Evolutionary conservation across 2,888 invertebrate species (phyloP), one percentile per base, ranked within the genome.

Genomic region (Psylliodes chrysocephalus): DNA sequence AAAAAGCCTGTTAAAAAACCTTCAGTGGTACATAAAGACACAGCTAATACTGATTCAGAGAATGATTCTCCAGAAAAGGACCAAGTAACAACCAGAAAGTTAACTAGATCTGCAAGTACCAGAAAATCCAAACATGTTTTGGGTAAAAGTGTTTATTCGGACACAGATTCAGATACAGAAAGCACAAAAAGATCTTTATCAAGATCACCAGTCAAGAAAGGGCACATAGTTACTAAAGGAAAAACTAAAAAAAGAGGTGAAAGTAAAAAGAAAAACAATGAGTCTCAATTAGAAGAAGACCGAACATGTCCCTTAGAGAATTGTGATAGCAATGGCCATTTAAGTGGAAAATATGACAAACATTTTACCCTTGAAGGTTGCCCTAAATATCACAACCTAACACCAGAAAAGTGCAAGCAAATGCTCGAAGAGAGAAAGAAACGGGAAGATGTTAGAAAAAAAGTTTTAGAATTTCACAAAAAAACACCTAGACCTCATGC

Each of bases 331-430:
- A 85, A 86, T 1, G 96, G 96, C 49, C 95, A 96, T 84, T 84
- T 96, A 4, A 91, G 93, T 65, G 96, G 96, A 8, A 88, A 89
- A 76, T 86, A 89, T 66, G 88, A 90, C 2, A 87, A 87, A 19
- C 98, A 98, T 83, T 94, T 95, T 80, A 93, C 95, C 1, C 86
- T 93, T 66, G 94, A 95, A 81, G 94, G 95, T 17, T 98, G 98
- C 77, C 97, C 97, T 1, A 79, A 90, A 56, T 98, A 93, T 84
- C 97, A 97, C 83, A 95, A 96, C 82, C 89, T 90, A 71, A 89
- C 91, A 6, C 87, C 89, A 18, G 88, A 88, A 52, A 88, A 90
- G 73, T 92, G 93, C 69, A 85, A 84, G 69, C 84, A 84, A n/a
- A 86, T 28, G 14, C 28, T 49, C 12, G 79, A 81, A 46, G 90